Conservation (phyloP, 2,113 vertebrate genomes). For the Ptychochromis oligacanthus region DNA sequence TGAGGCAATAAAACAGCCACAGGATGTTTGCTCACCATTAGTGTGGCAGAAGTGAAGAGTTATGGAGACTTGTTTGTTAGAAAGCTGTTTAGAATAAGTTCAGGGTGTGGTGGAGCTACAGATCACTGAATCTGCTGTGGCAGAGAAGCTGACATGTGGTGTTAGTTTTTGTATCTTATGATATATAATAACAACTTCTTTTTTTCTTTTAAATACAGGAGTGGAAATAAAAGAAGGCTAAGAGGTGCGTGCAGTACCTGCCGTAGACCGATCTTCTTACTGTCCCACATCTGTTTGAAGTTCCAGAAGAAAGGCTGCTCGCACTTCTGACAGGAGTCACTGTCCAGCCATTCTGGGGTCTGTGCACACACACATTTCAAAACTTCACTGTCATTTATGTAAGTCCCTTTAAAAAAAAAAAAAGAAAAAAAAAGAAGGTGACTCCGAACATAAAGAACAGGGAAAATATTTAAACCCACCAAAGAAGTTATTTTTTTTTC, state of each 20-base stretch:
- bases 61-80: background rate
- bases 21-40: constrained; percentile 1
- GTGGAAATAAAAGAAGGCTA: background rate
- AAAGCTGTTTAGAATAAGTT: background rate
- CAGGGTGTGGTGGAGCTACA: background rate
- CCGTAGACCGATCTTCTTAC: constrained; percentile 96
- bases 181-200: background rate
- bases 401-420: background rate
- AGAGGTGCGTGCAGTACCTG: constrained; percentile 80
- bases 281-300: constrained; percentile 99
- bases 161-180: background rate
- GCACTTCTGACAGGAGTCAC: constrained; percentile 98
- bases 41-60: background rate
- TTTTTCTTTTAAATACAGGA: background rate
- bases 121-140: background rate
- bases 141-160: background rate
- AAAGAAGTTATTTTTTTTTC: background rate
- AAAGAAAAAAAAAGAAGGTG: too few relatives aligned
- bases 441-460: background rate
- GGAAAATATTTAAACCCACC: background rate
- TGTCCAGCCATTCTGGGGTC: constrained; percentile 98
- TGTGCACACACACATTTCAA: constrained; percentile 61
- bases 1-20: constrained; percentile 22
- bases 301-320: constrained; percentile 99
- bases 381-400: background rate